Conservation (phyloP, 2,797 vertebrate genomes). For the Trichosurus vulpecula region DNA sequence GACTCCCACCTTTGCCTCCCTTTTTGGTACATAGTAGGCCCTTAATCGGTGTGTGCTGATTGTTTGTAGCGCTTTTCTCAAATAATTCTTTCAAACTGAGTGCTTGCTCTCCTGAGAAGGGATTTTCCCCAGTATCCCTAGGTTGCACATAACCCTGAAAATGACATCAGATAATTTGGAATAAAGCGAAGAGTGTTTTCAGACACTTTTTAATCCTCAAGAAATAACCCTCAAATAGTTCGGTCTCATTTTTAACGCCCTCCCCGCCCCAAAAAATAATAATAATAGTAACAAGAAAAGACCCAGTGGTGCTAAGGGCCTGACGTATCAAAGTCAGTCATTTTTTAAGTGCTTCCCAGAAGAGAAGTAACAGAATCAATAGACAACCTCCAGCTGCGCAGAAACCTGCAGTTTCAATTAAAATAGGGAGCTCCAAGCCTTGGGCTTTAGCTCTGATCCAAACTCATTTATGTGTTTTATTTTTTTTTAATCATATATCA, state of each 20-base stretch:
- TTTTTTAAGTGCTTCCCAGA: slow-evolving; percentile 69
- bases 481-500: background rate
- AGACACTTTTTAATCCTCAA: slow-evolving; percentile 13
- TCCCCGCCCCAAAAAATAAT: background rate
- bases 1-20: background rate
- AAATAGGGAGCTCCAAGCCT: slow-evolving; percentile 68
- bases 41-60: background rate
- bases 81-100: background rate
- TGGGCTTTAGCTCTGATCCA: slow-evolving; percentile 53
- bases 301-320: slow-evolving; percentile 5
- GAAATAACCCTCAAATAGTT: background rate
- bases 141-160: slow-evolving; percentile 37
- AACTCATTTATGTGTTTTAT: background rate
- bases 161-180: slow-evolving; percentile 15
- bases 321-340: slow-evolving; percentile 60
- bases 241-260: background rate
- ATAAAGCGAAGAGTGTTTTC: slow-evolving; percentile 39
- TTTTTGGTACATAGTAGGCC: background rate
- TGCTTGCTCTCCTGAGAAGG: background rate
- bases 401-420: slow-evolving; percentile 81
- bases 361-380: slow-evolving; percentile 73
- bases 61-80: background rate
- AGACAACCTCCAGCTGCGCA: slow-evolving; percentile 82
- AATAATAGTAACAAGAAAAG: slow-evolving; percentile 55
- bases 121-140: slow-evolving; percentile 18